Conservation (phyloP, 2,888 invertebrate species). For the Drosophila putrida region DNA sequence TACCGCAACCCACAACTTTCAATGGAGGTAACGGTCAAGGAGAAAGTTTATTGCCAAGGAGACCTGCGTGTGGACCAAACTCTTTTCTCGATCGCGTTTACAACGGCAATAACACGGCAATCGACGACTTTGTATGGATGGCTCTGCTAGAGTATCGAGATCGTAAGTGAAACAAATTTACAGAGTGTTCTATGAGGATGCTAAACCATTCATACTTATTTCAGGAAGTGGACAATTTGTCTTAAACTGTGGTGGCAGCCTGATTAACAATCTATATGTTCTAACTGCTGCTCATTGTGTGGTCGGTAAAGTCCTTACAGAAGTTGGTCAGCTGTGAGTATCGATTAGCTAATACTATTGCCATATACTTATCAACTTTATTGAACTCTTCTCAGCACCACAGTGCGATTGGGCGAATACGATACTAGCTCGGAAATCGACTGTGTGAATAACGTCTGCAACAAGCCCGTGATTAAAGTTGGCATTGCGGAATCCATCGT, state of each 20-base stretch:
- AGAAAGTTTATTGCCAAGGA: constrained; percentile 74
- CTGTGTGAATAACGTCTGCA: constrained; percentile 87
- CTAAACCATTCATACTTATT: background rate
- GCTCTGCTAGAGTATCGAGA: constrained; percentile 88
- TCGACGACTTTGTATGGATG: constrained; percentile 91
- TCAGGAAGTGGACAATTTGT: constrained; percentile 65
- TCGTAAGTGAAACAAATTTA: constrained; percentile 86
- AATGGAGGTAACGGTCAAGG: constrained; percentile 42
- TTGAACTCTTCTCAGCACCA: constrained; percentile 19
- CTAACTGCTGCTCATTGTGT: constrained; percentile 89
- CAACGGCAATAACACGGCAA: constrained; percentile 87
- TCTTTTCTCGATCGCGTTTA: constrained; percentile 86
- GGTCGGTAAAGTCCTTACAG: constrained; percentile 85
- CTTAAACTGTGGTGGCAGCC: constrained; percentile 89
- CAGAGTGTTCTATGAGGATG: background rate
- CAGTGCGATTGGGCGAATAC: constrained; percentile 84
- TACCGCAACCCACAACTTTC: background rate
- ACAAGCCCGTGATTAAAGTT: constrained; percentile 87
- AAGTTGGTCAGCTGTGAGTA: constrained; percentile 87
- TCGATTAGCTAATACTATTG: background rate
- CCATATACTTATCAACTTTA: background rate
- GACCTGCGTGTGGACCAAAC: constrained; percentile 80
- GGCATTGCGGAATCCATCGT: constrained; percentile 88
- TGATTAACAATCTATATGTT: constrained; percentile 88
- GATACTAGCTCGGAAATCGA: constrained; percentile 78